Percentiles rank a stretch among this genome's conserved stretches.
Evolutionary conservation across 2,888 invertebrate genomes (phyloP).

Genomic region (Tipula confusa): DNA sequence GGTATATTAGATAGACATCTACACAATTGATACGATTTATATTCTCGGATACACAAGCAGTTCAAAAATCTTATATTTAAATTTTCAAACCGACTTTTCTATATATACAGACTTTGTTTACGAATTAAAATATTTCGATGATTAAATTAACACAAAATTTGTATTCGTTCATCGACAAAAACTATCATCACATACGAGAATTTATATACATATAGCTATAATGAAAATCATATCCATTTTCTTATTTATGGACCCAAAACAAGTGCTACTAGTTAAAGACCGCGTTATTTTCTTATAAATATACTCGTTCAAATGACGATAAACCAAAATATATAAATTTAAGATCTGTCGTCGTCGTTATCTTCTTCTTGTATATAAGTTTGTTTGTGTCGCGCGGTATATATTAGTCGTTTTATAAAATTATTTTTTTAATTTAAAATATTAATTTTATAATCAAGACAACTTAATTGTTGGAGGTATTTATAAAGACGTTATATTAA

Average conservation of each 20-base stretch:
- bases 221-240: conserved; percentile 25
- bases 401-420: neutral
- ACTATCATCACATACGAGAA: conserved; percentile 1
- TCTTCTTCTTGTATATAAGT: neutral
- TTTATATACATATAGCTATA: neutral
- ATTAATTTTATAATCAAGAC: conserved; percentile 20
- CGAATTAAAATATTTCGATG: conserved; percentile 16
- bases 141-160: conserved; percentile 15
- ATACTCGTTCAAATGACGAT: neutral
- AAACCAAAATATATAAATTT: conserved; percentile 25
- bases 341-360: neutral
- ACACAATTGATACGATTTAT: no score
- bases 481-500: conserved; percentile 25
- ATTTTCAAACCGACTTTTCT: neutral
- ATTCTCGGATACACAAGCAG: neutral
- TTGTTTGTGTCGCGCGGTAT: neutral
- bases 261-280: neutral
- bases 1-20: conserved; percentile 5
- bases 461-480: conserved; percentile 25
- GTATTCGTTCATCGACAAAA: neutral
- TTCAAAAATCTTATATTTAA: conserved; percentile 4
- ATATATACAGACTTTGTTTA: conserved; percentile 21
- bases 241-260: conserved; percentile 25
- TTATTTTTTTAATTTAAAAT: neutral
- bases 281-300: neutral